Evolutionary conservation across 2,797 vertebrate species (phyloP).

Genomic region (Lacerta bilineata): DNA sequence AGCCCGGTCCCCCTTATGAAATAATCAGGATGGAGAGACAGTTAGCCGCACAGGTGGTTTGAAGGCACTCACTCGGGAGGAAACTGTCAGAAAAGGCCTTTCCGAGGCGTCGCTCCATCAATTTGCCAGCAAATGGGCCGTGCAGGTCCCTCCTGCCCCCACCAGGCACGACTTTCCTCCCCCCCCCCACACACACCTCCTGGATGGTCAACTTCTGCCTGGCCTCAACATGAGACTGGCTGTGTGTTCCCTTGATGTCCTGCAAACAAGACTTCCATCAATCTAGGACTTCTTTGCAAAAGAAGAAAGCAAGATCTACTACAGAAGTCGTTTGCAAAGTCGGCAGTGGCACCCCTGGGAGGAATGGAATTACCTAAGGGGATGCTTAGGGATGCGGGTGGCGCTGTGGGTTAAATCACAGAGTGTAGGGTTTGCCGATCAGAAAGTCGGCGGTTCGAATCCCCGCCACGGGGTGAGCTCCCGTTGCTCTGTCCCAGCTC

Average conservation of each 20-base stretch:
- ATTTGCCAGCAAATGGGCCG: not conserved
- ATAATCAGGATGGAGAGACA: conserved; percentile 53
- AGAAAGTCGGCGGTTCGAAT: too few species aligned
- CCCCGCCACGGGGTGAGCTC: too few species aligned
- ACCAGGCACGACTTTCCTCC: accelerated
- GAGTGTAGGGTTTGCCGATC: too few species aligned
- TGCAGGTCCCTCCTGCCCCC: not conserved
- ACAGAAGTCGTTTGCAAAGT: not conserved
- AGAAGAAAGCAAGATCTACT: not conserved
- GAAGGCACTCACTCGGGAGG: accelerated
- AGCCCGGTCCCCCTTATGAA: conserved; percentile 49
- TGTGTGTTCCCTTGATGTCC: not conserved
- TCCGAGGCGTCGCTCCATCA: not conserved
- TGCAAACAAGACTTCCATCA: accelerated
- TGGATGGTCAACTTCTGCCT: not conserved
- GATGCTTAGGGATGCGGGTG: too few species aligned
- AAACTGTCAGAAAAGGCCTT: conserved; percentile 4
- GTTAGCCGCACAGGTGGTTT: not conserved
- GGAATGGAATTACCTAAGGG: not conserved
- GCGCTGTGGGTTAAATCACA: too few species aligned
- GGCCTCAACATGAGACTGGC: not conserved
- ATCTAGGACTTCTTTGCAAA: conserved; percentile 3
- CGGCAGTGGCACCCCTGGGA: not conserved
- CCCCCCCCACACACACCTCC: too few species aligned
- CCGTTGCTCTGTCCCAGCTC: too few species aligned